phyloP scores from a whole-genome alignment of 1,140 invertebrate species.

The Aethina tumida region DNA sequence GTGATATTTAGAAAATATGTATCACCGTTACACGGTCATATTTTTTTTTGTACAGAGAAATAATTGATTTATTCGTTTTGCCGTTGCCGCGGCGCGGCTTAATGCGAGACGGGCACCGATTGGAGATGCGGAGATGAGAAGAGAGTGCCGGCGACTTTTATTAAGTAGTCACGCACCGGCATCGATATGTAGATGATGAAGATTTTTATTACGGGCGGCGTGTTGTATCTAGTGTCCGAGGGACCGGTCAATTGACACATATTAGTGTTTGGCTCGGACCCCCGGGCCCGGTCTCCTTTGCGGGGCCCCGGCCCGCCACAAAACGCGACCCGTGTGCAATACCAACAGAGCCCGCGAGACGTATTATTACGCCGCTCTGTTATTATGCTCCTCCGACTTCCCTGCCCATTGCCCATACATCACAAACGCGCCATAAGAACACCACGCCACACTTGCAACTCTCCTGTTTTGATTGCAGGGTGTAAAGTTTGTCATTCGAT shows the following conservation, averaged over 20 bases:
- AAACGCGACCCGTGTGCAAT: no score
- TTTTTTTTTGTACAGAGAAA: no score
- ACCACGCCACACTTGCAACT: constrained; percentile 10
- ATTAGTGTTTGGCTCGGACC: constrained; percentile 15
- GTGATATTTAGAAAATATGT: no score
- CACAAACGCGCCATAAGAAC: constrained; percentile 19
- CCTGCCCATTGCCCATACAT: constrained; percentile 29
- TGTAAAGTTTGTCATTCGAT: constrained; percentile 30
- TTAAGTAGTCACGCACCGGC: no score
- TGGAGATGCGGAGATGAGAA: no score
- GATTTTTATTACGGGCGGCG: no score
- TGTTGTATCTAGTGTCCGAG: constrained; percentile 12
- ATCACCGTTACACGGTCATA: no score
- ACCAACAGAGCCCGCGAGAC: constrained; percentile 26
- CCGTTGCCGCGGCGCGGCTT: no score
- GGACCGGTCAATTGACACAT: constrained; percentile 25
- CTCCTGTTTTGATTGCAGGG: constrained; percentile 28
- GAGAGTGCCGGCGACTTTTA: no score
- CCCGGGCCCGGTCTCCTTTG: constrained; percentile 3
- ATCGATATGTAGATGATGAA: no score
- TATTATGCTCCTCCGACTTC: constrained; percentile 24
- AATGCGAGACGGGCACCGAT: no score
- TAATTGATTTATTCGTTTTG: no score
- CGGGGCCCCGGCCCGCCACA: constrained; percentile 10
- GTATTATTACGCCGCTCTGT: constrained; percentile 30